These are phyloP conservation scores for Eurystomus gularis DNA, from an alignment of 2,113 vertebrate species.

Conservation along the genomic window DNA sequence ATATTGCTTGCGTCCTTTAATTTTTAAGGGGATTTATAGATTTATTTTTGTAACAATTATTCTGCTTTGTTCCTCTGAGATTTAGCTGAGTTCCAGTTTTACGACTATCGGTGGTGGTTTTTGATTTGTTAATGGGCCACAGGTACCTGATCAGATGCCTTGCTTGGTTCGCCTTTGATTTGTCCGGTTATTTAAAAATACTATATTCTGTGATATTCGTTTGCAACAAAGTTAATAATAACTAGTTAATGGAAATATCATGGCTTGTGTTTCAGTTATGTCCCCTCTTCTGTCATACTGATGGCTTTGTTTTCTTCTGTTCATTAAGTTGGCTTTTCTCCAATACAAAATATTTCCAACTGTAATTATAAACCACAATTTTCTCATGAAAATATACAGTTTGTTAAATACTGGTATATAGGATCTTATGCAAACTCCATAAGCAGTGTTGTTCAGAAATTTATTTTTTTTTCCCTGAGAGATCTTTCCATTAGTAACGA, in stretches of 20 bases:
- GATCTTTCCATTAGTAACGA: background rate
- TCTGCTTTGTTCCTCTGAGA: background rate
- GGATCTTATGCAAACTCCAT: background rate
- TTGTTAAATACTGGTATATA: background rate
- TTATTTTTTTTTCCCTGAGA: background rate
- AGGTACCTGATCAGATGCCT: background rate
- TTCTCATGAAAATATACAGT: background rate
- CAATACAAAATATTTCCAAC: background rate
- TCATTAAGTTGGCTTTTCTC: background rate
- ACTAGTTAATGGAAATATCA: background rate
- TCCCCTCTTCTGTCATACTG: background rate
- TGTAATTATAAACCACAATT: background rate
- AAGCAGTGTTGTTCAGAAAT: accelerated
- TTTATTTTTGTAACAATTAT: background rate
- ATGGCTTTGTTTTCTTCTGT: background rate
- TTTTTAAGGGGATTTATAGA: background rate
- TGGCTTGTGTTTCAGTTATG: background rate
- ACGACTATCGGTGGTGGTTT: background rate
- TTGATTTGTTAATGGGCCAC: background rate
- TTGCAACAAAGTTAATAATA: background rate
- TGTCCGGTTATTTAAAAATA: background rate
- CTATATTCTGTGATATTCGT: background rate
- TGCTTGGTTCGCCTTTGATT: background rate
- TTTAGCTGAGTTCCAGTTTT: background rate
- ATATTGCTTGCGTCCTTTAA: background rate